A percentile compares a stretch with the other conserved stretches of the same genome.
Evolutionary conservation across 64 coral and sea anemone genomes (phyloP).

Genomic region (Anthopleura sola): DNA sequence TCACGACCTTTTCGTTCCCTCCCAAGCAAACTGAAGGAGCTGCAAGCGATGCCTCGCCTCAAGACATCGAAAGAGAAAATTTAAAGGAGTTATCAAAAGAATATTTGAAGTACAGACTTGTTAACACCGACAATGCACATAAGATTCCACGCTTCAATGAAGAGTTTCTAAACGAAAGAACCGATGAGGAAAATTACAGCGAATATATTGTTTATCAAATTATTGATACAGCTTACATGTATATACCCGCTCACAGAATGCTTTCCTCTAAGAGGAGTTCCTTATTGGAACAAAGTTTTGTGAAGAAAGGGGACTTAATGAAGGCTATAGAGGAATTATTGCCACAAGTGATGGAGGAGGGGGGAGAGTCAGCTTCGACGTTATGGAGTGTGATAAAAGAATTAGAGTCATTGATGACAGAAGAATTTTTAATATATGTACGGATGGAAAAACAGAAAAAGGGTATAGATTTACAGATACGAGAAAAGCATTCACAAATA

Average conservation of each 20-base stretch:
- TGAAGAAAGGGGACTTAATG: too few relatives aligned
- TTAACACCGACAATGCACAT: not conserved
- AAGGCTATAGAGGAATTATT: too few relatives aligned
- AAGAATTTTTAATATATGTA: too few relatives aligned
- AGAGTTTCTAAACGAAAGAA: not conserved
- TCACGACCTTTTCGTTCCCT: slow-evolving; percentile 58
- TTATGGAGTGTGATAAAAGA: not conserved
- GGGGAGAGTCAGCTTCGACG: slow-evolving; percentile 21
- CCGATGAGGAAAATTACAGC: slow-evolving; percentile 25
- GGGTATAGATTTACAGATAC: too few relatives aligned
- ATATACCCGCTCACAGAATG: slow-evolving; percentile 45
- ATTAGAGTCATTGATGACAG: too few relatives aligned
- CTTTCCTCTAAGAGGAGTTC: not conserved
- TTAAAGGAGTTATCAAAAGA: not conserved
- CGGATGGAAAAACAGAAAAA: too few relatives aligned
- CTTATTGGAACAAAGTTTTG: too few relatives aligned
- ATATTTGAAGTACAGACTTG: slow-evolving; percentile 21
- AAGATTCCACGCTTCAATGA: not conserved
- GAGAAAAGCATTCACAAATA: too few relatives aligned
- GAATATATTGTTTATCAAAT: slow-evolving; percentile 43
- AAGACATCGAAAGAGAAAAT: slow-evolving; percentile 6
- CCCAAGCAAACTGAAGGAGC: not conserved
- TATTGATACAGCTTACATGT: slow-evolving; percentile 35
- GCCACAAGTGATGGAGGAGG: too few relatives aligned
- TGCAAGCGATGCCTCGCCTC: not conserved